Evolutionary conservation across 2,888 invertebrate genomes (phyloP), one percentile per base, ranked within the genome.

Genomic region (Odontothrips loti): DNA sequence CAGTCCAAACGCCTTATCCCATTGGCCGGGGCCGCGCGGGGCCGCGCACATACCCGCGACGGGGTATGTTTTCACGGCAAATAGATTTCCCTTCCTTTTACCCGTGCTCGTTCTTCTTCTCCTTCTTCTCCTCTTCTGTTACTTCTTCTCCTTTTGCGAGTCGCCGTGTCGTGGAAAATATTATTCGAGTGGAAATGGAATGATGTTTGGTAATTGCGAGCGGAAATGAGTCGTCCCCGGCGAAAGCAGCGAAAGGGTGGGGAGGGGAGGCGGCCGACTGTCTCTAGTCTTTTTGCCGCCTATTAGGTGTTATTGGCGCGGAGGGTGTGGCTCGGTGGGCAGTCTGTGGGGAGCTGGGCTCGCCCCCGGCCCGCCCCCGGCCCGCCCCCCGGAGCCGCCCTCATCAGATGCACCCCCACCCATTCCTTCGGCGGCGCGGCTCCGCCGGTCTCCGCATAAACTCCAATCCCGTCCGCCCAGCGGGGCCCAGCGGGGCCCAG

Each of bases 291-390:
- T 75, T 75, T 75, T 75, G 27, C 68, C 27, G 68, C 68, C 68
- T 75, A 75, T 75, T 75, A 75, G 68, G 68, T 75, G 68, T 75
- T 75, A 75, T 75, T 75, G 68, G 27, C 27, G 68, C 27, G 12
- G 68, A 27, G 68, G 68, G 68, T 75, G 68, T 75, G 68, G 68
- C 68, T 75, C 68, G 12, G 68, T 75, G 68, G 68, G 68, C 68
- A 75, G 68, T 75, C 68, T 75, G 68, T 9, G 68, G 68, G 68
- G 68, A 75, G 68, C 68, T 27, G 0, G 68, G 27, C 68, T 27
- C 68, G 68, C 68, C 68, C 68, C 68, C 68, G 68, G 27, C 68
- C 68, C 68, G 68, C 68, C 68, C n/a, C 68, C 23, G 68, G 11
- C 27, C 68, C 68, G 10, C 27, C 68, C 68, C 68, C 23, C 27